Base-by-base conservation (phyloP, 2,888 invertebrate species). In the Noctuana brunneofusca region DNA sequence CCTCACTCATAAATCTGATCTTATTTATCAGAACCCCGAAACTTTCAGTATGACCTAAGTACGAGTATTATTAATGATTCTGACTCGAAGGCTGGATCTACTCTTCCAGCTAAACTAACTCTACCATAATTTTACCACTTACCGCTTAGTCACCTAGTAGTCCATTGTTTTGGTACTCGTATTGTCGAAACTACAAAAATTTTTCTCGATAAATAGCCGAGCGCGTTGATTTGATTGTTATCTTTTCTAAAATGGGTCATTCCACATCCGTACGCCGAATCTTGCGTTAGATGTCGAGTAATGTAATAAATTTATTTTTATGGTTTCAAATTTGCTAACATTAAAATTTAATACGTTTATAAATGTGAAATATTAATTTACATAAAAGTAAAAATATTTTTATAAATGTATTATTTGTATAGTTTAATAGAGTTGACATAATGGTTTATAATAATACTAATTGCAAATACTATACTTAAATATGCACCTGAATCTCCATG, bases 181-280 rank as follows among this genome's bases (percentile, higher is more conserved):
- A 16, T 41, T 41, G 16, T 16, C n/a, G 5, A 16, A 41, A 1
- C 41, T 3, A 41, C 35, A 38, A 14, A 4, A 3, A 5, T 38
- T 38, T 53, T 41, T 54, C 38, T 12, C 54, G 24, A 41, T 54
- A 41, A 54, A 54, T 54, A 54, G 38, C 54, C 14, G 18, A 18
- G 27, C 24, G 14, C 52, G 48, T 38, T 52, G 43, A 49, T 53
- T 60, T 48, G 60, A 60, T 60, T 53, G 53, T 60, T 54, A 60
- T 60, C 60, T 46, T 59, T 46, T 53, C 24, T 60, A 38, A 55
- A 60, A 60, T 60, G 60, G 60, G 60, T 54, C 60, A 43, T 54
- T 60, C 60, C 20, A 55, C 54, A 48, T 60, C 60, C 60, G 60
- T 54, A 54, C 32, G 38, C 48, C 38, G 46, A 60, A 53, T 41